Base-by-base conservation (phyloP, 2,797 vertebrate genomes). In the Oreonectes daqikongensis region DNA sequence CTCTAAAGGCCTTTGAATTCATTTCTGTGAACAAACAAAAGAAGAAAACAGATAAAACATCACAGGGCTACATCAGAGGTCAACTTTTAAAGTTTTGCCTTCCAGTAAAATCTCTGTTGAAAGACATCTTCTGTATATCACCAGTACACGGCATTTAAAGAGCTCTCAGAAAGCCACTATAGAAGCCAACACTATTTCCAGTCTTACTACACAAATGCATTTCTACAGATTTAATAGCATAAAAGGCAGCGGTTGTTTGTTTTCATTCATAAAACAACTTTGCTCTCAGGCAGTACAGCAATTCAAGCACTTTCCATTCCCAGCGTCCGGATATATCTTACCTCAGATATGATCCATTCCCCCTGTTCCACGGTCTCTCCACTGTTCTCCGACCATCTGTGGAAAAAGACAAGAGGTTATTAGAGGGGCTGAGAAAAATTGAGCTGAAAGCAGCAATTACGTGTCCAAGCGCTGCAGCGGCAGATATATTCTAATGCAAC, bases 1-100 rank as follows among this genome's bases (percentile, higher is more conserved):
- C 64, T 52, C 63, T 57, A 75, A 68, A 71, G 44, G 72, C 59
- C 69, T 66, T 69, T 84, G 63, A 80, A 81, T 75, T 79, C 65
- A 78, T 65, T 24, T 20, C 42, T 59, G 77, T 42, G 60, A 69
- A 28, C 35, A 69, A 65, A 80, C 32, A 46, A 38, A 48, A 12
- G 28, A 7, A 38, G 26, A 75, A 55, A 57, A 70, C 11, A 12
- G 38, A 53, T 8, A 10, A 59, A 35, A 44, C 28, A 28, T 24
- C 17, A 64, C 65, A 44, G 53, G 67, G 38, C 76, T 61, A 60
- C 28, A 44, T 76, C 57, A 72, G 75, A 80, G 72, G 78, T 82
- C 72, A 83, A 20, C 14, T 28, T 67, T 70, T 67, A 14, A 72
- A 70, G 40, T 14, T 8, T 50, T 48, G 35, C 30, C 24, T 24